These are phyloP conservation scores for Semnopithecus entellus DNA, from an alignment of 2,113 vertebrate species.

Conservation along the genomic window DNA sequence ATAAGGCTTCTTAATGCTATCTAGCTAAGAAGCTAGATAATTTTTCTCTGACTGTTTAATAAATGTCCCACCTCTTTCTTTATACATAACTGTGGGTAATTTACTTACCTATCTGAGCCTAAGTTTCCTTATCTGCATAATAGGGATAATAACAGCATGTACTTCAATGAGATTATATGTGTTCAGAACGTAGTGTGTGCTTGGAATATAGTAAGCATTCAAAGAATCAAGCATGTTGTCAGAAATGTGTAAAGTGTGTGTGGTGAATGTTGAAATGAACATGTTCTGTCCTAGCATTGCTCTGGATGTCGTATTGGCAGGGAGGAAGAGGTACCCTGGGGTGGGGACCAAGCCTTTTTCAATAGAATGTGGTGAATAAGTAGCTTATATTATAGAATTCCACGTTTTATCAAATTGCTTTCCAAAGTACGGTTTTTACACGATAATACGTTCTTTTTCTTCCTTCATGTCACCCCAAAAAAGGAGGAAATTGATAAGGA, in stretches of 20 bases:
- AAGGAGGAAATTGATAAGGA: background rate
- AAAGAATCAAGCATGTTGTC: background rate
- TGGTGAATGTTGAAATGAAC: background rate
- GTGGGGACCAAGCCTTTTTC: background rate
- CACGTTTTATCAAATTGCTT: background rate
- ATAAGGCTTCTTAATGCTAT: background rate
- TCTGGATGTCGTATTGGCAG: background rate
- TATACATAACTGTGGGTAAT: background rate
- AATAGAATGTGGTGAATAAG: background rate
- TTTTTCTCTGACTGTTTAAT: background rate
- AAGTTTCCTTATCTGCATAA: background rate
- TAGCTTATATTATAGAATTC: background rate
- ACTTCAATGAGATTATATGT: background rate
- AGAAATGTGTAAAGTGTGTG: background rate
- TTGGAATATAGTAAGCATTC: background rate
- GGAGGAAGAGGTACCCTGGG: fast-evolving
- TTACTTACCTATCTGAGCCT: background rate
- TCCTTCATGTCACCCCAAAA: background rate
- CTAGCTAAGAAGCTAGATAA: background rate
- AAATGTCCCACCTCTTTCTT: background rate
- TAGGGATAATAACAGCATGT: background rate
- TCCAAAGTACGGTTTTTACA: background rate
- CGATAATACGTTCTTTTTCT: background rate
- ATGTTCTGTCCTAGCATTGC: fast-evolving
- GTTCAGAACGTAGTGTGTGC: background rate